Base-by-base conservation (phyloP, 2,113 vertebrate species). In the Atlantisia rogersi region DNA sequence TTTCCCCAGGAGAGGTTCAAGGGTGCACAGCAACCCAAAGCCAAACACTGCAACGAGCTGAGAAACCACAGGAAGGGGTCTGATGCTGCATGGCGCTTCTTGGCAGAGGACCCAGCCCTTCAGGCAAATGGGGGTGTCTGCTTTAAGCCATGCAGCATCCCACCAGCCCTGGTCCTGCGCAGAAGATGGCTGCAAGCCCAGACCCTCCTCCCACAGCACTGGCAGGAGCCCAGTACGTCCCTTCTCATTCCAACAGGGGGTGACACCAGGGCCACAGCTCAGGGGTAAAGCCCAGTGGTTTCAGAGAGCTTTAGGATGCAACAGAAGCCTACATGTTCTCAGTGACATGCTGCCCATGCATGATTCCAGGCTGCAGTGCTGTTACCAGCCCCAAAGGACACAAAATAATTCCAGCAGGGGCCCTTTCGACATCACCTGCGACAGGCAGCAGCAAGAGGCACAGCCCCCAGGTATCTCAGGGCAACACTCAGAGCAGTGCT, bases 391-490 rank as follows among this genome's bases (percentile, higher is more conserved):
- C 55, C 42, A 9, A 76, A 64, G 52, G 31, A 8, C 48, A n/a
- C 52, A 46, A 53, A 59, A 25, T 0, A 5, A 10, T 0, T 0
- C 24, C 44, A 53, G 12, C 2, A 0, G 0, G 0, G 1, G n/a
- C 21, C 52, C 35, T 42, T 44, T 6, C 0, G 5, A 20, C 9
- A 4, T 10, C 3, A 46, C 2, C 14, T 25, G 28, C 1, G 2
- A 9, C 46, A 9, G 12, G 25, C 19, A 35, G 4, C 5, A 12
- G 10, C 17, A 19, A 50, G 19, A 58, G 7, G 35, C 39, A 39
- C 10, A 25, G 15, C 5, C 39, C 40, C 12, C 44, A 62, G 62
- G 4, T 35, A 39, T 20, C 39, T 35, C 70, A 48, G 16, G 5
- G 15, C 7, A 29, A 20, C 6, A 15, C 7, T 19, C 39, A 8